Base-by-base conservation (phyloP, 2,797 vertebrate species). In the Holocentrus rufus region DNA sequence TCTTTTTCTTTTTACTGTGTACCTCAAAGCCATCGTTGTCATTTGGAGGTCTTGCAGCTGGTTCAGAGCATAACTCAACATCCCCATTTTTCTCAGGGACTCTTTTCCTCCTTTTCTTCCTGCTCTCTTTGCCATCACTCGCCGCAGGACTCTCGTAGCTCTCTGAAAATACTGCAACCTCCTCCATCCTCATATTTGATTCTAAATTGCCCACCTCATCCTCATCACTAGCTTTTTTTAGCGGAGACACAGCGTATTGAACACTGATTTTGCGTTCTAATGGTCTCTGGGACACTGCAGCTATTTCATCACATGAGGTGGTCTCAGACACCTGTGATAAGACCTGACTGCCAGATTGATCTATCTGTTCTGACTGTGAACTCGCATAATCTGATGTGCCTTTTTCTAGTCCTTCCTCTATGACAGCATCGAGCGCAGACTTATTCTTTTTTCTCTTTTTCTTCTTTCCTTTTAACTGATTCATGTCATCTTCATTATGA, bases 381-480 rank as follows among this genome's bases (percentile, higher is more conserved):
- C 34, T 65, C 57, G 54, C 54, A 17, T 42, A 18, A 1, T 54
- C 2, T 4, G 27, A 39, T 5, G 25, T 25, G 30, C 27, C 54
- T 6, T 46, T 22, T 20, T 27, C 46, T 27, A 27, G 30, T 25
- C 13, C 52, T 34, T 31, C 59, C 14, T 44, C 47, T 23, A 23
- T 13, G 23, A 4, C 27, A 14, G n/a, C 23, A 36, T 25, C 44
- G 23, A 20, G 47, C 23, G 30, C 15, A 3, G 4, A n/a, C n/a
- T 66, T 66, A 0, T 71, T 66, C 11, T 64, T 59, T 53, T 77
- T 74, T 17, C 11, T 71, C 5, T 65, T 83, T 49, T 78, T 87
- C 52, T 70, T 80, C 20, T 39, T 63, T 15, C 13, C 22, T 57
- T 79, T 60, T 56, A 31, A 23, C 50, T 39, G 11, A 57, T 1